Conservation (phyloP, 2,113 vertebrate genomes). For the Ochotona curzoniae region DNA sequence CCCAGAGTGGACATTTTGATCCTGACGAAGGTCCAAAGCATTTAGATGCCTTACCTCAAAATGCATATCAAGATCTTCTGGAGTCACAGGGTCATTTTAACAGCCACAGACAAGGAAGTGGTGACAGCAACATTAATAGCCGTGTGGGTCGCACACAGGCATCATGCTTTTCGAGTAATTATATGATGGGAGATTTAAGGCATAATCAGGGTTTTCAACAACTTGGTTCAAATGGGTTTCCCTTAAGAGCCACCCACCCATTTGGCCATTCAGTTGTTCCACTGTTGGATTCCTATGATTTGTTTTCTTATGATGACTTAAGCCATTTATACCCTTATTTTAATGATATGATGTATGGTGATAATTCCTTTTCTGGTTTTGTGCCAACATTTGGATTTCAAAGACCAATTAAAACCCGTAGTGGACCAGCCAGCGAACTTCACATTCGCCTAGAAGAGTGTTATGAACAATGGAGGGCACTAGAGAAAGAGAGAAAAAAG, state of each 20-base stretch:
- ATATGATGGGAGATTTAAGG: constrained; percentile 83
- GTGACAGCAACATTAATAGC: constrained; percentile 73
- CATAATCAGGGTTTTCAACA: constrained; percentile 80
- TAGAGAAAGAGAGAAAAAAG: constrained; percentile 91
- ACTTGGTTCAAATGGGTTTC: constrained; percentile 78
- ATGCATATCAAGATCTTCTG: constrained; percentile 81
- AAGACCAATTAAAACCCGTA: constrained; percentile 84
- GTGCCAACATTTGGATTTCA: constrained; percentile 83
- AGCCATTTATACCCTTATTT: constrained; percentile 84
- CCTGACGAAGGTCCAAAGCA: constrained; percentile 83
- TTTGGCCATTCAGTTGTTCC: constrained; percentile 81
- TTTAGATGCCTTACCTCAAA: constrained; percentile 80
- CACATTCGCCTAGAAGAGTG: constrained; percentile 87
- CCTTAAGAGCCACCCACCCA: constrained; percentile 75
- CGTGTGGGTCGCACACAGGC: constrained; percentile 76
- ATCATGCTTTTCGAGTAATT: constrained; percentile 81
- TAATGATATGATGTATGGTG: constrained; percentile 80
- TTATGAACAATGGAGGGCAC: constrained; percentile 89
- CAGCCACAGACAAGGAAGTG: constrained; percentile 80
- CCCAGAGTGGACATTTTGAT: constrained; percentile 79
- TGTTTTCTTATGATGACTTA: constrained; percentile 83
- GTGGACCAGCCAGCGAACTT: constrained; percentile 86
- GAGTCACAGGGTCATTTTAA: constrained; percentile 83
- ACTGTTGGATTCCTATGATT: constrained; percentile 81
- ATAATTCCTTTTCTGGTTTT: constrained; percentile 81